A percentile compares a stretch with the other conserved stretches of the same genome.
Evolutionary conservation across 1,140 invertebrate species (phyloP).

Genomic region (Aleiodes sp.): DNA sequence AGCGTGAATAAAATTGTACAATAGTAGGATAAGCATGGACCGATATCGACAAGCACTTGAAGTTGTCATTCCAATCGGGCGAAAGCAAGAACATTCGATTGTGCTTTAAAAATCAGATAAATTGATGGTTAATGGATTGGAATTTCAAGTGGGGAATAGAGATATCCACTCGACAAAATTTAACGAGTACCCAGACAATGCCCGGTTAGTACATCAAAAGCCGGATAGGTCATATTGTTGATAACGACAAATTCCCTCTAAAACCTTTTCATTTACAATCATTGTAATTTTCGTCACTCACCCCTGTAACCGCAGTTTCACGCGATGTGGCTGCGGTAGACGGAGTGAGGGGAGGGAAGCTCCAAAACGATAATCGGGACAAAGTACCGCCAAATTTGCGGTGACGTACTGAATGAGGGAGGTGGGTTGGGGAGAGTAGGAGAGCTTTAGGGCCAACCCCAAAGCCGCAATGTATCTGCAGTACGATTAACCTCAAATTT

Average conservation of each 20-base stretch:
- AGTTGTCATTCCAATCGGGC: background rate
- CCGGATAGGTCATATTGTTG: background rate
- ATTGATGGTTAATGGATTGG: background rate
- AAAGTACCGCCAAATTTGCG: slow-evolving; percentile 15
- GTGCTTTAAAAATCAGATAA: no score
- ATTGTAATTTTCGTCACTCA: background rate
- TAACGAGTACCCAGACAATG: background rate
- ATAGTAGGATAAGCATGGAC: background rate
- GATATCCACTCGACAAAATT: background rate
- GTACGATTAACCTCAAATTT: slow-evolving; percentile 22
- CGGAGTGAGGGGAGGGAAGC: background rate
- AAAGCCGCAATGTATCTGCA: slow-evolving; percentile 17
- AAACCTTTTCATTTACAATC: background rate
- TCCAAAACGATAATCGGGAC: slow-evolving; percentile 13
- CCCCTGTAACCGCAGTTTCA: background rate
- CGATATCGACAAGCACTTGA: slow-evolving; percentile 5
- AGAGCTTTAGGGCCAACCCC: background rate
- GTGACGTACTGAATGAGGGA: background rate
- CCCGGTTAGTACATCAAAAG: background rate
- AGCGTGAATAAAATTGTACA: background rate
- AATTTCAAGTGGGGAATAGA: background rate
- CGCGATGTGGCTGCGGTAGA: background rate
- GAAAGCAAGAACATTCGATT: background rate
- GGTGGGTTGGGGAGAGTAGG: background rate
- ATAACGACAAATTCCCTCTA: background rate